Evolutionary conservation across 2,888 invertebrate species (phyloP).

Genomic region (Cerceris ruficornis): DNA sequence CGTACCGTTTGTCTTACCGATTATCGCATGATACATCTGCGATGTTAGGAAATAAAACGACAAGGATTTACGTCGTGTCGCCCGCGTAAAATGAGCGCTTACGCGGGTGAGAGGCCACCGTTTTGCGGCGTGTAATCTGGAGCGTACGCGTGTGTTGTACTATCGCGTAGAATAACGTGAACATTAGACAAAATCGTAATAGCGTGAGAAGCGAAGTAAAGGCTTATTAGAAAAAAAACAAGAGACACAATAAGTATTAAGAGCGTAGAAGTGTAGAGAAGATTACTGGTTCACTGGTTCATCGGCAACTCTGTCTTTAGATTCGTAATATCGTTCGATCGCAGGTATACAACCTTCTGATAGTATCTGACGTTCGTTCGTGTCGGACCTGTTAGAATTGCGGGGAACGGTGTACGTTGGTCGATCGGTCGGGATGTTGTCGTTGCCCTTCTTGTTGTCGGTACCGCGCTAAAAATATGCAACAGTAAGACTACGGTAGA

Average conservation of each 20-base stretch:
- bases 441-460: slow-evolving; percentile 41
- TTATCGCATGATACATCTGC: background rate
- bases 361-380: background rate
- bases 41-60: slow-evolving; percentile 18
- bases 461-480: slow-evolving; percentile 62
- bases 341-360: too few relatives aligned
- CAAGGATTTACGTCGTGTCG: slow-evolving; percentile 21
- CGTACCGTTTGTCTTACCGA: background rate
- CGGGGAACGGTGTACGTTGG: slow-evolving; percentile 8
- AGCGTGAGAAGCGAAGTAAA: background rate
- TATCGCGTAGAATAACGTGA: slow-evolving; percentile 31
- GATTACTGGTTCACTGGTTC: background rate
- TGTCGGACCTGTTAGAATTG: slow-evolving; percentile 43
- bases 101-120: slow-evolving; percentile 37
- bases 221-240: background rate
- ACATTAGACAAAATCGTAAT: slow-evolving; percentile 21
- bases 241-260: background rate
- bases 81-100: slow-evolving; percentile 52
- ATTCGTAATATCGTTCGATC: too few relatives aligned
- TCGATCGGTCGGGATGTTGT: slow-evolving; percentile 51
- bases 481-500: slow-evolving; percentile 47
- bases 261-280: background rate
- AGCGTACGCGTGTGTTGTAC: slow-evolving; percentile 6
- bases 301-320: too few relatives aligned
- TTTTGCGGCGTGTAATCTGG: slow-evolving; percentile 17